Evolutionary conservation across 1,140 invertebrate genomes (phyloP).

Genomic region (Drosophila neocordata): DNA sequence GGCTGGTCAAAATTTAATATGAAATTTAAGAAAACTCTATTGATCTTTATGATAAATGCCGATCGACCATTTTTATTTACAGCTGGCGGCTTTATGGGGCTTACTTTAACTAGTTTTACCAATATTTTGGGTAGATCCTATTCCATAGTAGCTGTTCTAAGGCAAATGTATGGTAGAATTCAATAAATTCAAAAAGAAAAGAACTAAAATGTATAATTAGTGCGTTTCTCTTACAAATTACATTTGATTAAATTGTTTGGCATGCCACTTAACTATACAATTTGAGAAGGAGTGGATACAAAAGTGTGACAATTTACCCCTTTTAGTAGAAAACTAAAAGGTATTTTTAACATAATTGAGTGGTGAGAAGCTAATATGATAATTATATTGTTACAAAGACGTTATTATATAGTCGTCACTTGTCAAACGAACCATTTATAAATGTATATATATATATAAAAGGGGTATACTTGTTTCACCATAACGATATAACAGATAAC

Average conservation of each 20-base stretch:
- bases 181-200: constrained; percentile 1
- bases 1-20: constrained; percentile 51
- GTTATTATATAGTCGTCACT: constrained; percentile 3
- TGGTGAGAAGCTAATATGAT: background rate
- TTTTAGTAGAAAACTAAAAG: background rate
- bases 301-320: constrained; percentile 6
- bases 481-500: background rate
- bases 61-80: constrained; percentile 69
- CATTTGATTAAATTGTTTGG: background rate
- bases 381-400: background rate
- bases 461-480: background rate
- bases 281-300: background rate
- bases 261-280: background rate
- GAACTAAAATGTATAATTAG: background rate
- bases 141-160: constrained; percentile 61
- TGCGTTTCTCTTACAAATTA: background rate
- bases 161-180: constrained; percentile 56
- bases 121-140: constrained; percentile 70
- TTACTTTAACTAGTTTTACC: constrained; percentile 61
- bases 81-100: constrained; percentile 67
- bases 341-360: constrained; percentile 1
- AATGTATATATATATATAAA: background rate
- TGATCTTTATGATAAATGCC: constrained; percentile 66
- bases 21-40: constrained; percentile 42
- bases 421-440: background rate